Evolutionary conservation across 2,797 vertebrate genomes (phyloP).

Genomic region (Scleropages formosus): DNA sequence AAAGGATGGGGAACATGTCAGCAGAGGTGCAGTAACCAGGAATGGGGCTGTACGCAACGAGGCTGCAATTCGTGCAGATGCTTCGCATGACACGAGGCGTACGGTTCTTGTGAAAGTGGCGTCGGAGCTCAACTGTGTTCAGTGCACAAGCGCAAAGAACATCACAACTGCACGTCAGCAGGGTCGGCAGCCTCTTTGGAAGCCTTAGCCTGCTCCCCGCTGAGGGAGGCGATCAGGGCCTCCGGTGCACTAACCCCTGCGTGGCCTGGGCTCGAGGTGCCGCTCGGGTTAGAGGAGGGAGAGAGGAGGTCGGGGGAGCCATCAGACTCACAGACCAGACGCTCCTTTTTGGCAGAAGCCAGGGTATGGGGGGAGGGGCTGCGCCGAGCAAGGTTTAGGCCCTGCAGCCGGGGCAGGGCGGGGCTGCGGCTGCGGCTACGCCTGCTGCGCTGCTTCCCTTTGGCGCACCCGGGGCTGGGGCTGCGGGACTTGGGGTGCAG

Average conservation of each 20-base stretch:
- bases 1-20: slow-evolving; percentile 14
- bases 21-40: slow-evolving; percentile 14
- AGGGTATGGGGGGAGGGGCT: slow-evolving; percentile 68
- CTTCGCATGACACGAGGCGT: slow-evolving; percentile 38
- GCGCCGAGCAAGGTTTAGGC: slow-evolving; percentile 62
- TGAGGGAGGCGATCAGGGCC: background rate
- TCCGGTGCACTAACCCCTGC: background rate
- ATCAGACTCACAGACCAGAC: slow-evolving; percentile 37
- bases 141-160: slow-evolving; percentile 53
- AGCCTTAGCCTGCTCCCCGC: slow-evolving; percentile 16
- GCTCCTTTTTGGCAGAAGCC: slow-evolving; percentile 34
- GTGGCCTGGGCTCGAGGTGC: slow-evolving; percentile 12
- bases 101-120: slow-evolving; percentile 51
- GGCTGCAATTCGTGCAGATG: background rate
- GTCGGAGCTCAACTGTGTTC: slow-evolving; percentile 47
- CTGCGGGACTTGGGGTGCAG: slow-evolving; percentile 81
- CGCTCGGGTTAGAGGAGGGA: background rate
- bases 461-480: slow-evolving; percentile 77
- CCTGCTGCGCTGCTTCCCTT: slow-evolving; percentile 63
- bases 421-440: slow-evolving; percentile 54
- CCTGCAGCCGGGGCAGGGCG: slow-evolving; percentile 63
- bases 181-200: slow-evolving; percentile 34
- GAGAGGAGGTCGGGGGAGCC: slow-evolving; percentile 22
- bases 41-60: background rate
- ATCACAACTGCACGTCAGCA: slow-evolving; percentile 55